Evolutionary conservation across 1,140 invertebrate species (phyloP), one percentile per base, ranked within the genome.

Genomic region (Bathynomus jamesi): DNA sequence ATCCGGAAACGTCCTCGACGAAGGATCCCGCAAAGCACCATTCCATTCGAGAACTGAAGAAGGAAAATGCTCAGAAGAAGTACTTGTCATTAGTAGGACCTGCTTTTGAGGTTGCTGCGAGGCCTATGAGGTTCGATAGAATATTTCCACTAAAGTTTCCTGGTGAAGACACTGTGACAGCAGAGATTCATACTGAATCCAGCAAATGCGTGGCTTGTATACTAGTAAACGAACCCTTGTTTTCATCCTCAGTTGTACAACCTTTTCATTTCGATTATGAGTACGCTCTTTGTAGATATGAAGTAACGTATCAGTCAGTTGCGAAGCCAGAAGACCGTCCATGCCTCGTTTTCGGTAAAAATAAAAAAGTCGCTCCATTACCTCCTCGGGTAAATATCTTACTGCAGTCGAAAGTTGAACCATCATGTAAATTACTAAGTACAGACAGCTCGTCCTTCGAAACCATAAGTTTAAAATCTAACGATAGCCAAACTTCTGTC

Each of bases 61-160:
- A 21, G 5, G 40, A 53, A 53, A 53, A 53, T 53, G 40, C 40
- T 17, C 13, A 53, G 40, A 53, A 74, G 46, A 70, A 60, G 27
- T 30, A 61, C 10, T 31, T 67, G 10, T 65, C 65, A 11, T 24
- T 67, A 17, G n/a, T 65, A 60, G 72, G 72, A n/a, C 72, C 75
- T 24, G 75, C 75, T 25, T 65, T 73, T 46, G 75, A 76, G 11
- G 70, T 73, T 1, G 70, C 69, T 70, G 65, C 70, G 31, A 73
- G 73, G 62, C 75, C 75, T 17, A 76, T 76, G 75, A 73, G 75
- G 29, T 76, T 76, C 66, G 75, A 76, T 53, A 30, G 75, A 13
- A 76, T 76, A 28, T 76, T 76, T 40, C 67, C 70, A 53, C 46
- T 76, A 0, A 32, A 71, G 13, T n/a, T n/a, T n/a, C n/a, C n/a